Evolutionary conservation across 2,797 vertebrate species (phyloP), one percentile per base, ranked within the genome.

Genomic region (Yasuhikotakia modesta): DNA sequence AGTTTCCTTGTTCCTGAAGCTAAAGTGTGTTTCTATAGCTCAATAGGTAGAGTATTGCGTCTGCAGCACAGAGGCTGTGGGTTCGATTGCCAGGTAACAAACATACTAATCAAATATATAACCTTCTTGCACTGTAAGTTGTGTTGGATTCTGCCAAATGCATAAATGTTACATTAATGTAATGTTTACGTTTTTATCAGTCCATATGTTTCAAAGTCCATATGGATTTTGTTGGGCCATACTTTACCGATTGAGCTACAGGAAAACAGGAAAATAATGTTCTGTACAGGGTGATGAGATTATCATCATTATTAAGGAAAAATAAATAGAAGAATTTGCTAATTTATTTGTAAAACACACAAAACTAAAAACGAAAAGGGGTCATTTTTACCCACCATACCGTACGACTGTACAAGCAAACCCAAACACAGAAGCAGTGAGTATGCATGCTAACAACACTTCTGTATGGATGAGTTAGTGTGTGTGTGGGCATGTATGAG

Each of bases 401-500:
- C 19, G 17, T 14, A 48, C 13, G 17, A 4, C 16, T 48, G 66
- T 45, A 19, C 63, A 27, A 30, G 22, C 22, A 19, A 48, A 66
- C 16, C 58, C 63, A 39, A 50, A 65, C 60, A 64, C 61, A 75
- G 30, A 55, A 39, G 13, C 73, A 27, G n/a, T 52, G 27, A 2
- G 16, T 27, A 39, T 60, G 50, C 72, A 53, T 53, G 58, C 45
- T 4, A 22, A 11, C 32, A 67, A 13, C 30, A 30, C 14, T 13
- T 55, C 12, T 14, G n/a, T 45, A 17, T 0, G 12, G 22, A 16
- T 72, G 55, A 21, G 5, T 35, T 2, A 13, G 6, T 60, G 27
- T 72, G 48, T 71, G 30, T 72, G 48, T 71, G 30, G 27, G 46
- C 52, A 57, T 19, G 16, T 65, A 21, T 70, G 50, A 30, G 30